Conservation (phyloP, 2,797 vertebrate species). For the Clarias laeviceps region DNA sequence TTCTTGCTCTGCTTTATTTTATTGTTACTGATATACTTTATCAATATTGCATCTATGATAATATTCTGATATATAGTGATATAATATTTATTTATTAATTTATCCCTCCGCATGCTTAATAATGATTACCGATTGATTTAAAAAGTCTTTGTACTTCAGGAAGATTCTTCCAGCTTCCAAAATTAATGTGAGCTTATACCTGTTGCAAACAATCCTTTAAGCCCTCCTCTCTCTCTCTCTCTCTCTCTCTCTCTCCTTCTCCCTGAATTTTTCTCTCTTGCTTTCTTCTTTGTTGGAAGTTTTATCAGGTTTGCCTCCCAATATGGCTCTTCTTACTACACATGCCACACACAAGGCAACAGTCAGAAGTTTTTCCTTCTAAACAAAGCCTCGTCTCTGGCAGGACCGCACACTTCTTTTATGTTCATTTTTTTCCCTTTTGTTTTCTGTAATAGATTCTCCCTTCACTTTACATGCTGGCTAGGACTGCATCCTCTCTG, state of each 20-base stretch:
- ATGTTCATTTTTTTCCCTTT: conserved; percentile 39
- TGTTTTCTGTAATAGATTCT: conserved; percentile 41
- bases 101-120: neutral
- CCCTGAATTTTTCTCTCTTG: conserved; percentile 25
- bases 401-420: conserved; percentile 42
- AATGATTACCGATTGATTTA: conserved; percentile 39
- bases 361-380: conserved; percentile 56
- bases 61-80: neutral
- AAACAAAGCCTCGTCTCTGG: conserved; percentile 60
- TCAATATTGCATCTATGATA: neutral
- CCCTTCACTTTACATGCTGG: conserved; percentile 33
- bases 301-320: conserved; percentile 50
- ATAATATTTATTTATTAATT: too few species aligned
- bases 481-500: conserved; percentile 29
- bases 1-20: neutral
- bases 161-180: conserved; percentile 31
- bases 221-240: conserved; percentile 3
- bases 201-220: conserved; percentile 29
- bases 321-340: conserved; percentile 12
- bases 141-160: conserved; percentile 24
- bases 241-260: neutral
- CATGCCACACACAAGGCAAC: conserved; percentile 51
- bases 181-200: conserved; percentile 43
- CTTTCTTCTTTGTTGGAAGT: conserved; percentile 42
- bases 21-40: neutral